Evolutionary conservation across 2,113 vertebrate species (phyloP).

Genomic region (Ploceus nigricollis): DNA sequence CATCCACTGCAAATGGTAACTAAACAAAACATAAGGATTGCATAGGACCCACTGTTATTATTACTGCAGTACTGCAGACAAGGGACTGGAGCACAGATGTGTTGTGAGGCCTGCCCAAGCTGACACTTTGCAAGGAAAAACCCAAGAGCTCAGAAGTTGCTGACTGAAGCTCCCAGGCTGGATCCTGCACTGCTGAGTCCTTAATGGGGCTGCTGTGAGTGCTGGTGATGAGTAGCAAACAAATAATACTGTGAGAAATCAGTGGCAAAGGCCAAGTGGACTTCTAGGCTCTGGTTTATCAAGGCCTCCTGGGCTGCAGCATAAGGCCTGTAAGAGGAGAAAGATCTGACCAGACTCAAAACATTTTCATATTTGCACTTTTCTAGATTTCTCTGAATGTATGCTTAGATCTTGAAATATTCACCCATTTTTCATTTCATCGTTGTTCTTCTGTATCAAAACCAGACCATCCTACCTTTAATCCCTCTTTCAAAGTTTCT

Average conservation of each 20-base stretch:
- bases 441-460: neutral
- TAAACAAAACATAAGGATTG: neutral
- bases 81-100: neutral
- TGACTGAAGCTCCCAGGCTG: neutral
- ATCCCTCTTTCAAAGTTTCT: neutral
- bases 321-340: neutral
- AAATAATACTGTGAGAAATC: neutral
- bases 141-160: neutral
- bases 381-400: neutral
- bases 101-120: neutral
- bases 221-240: neutral
- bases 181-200: neutral
- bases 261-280: neutral
- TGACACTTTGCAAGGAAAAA: neutral
- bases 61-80: neutral
- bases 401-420: neutral
- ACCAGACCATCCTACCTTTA: neutral
- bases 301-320: neutral
- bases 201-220: neutral
- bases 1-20: neutral
- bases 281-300: neutral
- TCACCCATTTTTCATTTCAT: neutral
- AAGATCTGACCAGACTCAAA: neutral
- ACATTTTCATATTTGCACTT: neutral
- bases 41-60: neutral